Base-by-base conservation (phyloP, 1,140 invertebrate genomes). In the Monochamus saltuarius region DNA sequence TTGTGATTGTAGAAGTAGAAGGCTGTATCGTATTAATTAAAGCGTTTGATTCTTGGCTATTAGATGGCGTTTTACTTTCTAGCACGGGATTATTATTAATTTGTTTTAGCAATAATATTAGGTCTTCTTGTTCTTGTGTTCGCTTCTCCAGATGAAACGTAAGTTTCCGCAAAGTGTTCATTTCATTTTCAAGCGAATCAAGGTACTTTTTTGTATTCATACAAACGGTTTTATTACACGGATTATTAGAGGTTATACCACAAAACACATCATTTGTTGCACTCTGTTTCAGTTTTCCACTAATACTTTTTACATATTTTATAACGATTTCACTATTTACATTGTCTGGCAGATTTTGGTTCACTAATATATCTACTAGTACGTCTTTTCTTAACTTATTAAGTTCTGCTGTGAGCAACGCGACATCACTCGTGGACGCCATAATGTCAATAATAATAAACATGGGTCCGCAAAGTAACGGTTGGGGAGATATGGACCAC, bases 111-210 rank as follows among this genome's bases (percentile, higher is more conserved):
- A 50, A 17, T 8, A 50, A 35, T 50, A 50, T 50, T 14, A 50
- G 13, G 13, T 50, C 47, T 50, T 50, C 47, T 29, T 50, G 47
- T 14, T 50, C 47, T 46, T 34, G 34, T 46, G 35, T 46, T 54
- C 36, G n/a, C n/a, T 42, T 38, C 19, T 54, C 51, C 7, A 40
- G 13, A 42, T 42, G 37, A 11, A 11, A 11, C 13, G 39, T 8
- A 46, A 54, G 51, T 16, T 39, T 54, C 39, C 39, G 36, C n/a
- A n/a, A n/a, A 54, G 17, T 36, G 11, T 51, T 17, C 11, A 17
- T 47, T 47, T 47, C 17, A 13, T 11, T 47, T 17, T 47, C 46
- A 47, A 40, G 38, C n/a, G 38, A n/a, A n/a, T 40, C 14, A 11
- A 40, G 38, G 11, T 40, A 7, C 14, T 0, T 11, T 11, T 40